A percentile compares a stretch with the other conserved stretches of the same genome.
Conservation (phyloP, 2,797 vertebrate species). For the Nyctalus aviator region DNA sequence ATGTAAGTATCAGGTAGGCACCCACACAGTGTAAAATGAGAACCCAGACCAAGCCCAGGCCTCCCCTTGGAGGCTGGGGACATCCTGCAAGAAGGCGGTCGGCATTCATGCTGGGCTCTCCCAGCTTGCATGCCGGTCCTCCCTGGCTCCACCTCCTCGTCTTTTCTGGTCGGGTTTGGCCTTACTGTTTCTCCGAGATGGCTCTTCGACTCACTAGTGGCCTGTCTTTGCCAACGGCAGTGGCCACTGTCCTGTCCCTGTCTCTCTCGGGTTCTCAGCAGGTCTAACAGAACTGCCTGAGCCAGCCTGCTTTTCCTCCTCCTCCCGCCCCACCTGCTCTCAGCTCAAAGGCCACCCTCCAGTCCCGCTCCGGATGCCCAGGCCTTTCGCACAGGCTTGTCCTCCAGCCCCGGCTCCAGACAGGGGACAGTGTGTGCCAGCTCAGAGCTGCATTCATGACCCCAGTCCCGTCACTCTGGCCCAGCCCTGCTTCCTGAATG, state of each 20-base stretch:
- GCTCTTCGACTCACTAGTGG: not conserved
- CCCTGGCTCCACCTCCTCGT: not conserved
- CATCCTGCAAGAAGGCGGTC: rapidly evolving
- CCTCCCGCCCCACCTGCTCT: not conserved
- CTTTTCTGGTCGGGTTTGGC: not conserved
- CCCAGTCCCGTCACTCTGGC: rapidly evolving
- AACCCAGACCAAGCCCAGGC: not conserved
- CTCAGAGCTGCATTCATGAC: not conserved
- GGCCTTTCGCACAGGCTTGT: too few species aligned
- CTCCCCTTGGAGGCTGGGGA: too few species aligned
- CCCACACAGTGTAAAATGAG: not conserved
- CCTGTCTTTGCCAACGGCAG: not conserved
- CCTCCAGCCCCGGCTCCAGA: not conserved
- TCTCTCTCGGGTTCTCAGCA: not conserved
- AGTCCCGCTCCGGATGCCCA: not conserved
- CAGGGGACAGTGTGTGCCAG: rapidly evolving
- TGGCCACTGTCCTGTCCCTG: not conserved
- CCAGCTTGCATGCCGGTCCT: not conserved
- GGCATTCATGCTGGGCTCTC: not conserved
- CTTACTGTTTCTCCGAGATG: not conserved
- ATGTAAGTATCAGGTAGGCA: rapidly evolving
- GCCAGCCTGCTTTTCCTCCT: not conserved
- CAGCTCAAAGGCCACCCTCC: not conserved
- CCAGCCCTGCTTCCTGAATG: not conserved
- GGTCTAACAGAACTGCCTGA: not conserved